Base-by-base conservation (phyloP, 2,888 invertebrate genomes). In the Brachynemurus nebulosus region DNA sequence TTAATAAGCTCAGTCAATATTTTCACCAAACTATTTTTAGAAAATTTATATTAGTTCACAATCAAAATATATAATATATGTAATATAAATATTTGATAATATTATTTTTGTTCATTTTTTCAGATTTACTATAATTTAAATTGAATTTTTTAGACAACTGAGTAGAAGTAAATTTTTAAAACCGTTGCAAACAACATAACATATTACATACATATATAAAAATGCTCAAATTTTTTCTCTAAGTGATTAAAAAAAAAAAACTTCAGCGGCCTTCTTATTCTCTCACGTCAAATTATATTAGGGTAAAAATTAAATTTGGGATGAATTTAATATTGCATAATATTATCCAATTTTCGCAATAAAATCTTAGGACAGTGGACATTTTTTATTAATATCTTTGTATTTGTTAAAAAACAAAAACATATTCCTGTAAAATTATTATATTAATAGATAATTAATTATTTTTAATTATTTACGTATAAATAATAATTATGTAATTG, bases 351-450 rank as follows among this genome's bases (percentile, higher is more conserved):
- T 30, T 30, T 12, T 4, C 17, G 37, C 37, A 37, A 20, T 37
- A 20, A 37, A 19, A 19, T 37, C 20, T 19, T 37, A 37, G 17
- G 4, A 30, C 12, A 17, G 18, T 16, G 6, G 20, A 37, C 18
- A 12, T 37, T 37, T 37, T 18, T 16, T 37, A 12, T 19, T 16
- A 19, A 19, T 18, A 11, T 37, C 19, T 37, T 37, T 37, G 20
- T 37, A 37, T 37, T 37, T 18, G 18, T 37, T 37, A 37, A 37
- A 11, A 37, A 37, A 37, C n/a, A 37, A 37, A 37, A 37, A 30
- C 30, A 30, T 30, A 12, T 12, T 30, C 12, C 23, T 21, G 20
- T 23, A 20, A 39, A 8, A n/a, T n/a, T n/a, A n/a, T n/a, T n/a
- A n/a, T n/a, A n/a, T n/a, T n/a, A n/a, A n/a, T 16, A 12, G 12